These are phyloP conservation scores for Arctopsyche grandis DNA, from an alignment of 1,140 invertebrate species.

Conservation along the genomic window DNA sequence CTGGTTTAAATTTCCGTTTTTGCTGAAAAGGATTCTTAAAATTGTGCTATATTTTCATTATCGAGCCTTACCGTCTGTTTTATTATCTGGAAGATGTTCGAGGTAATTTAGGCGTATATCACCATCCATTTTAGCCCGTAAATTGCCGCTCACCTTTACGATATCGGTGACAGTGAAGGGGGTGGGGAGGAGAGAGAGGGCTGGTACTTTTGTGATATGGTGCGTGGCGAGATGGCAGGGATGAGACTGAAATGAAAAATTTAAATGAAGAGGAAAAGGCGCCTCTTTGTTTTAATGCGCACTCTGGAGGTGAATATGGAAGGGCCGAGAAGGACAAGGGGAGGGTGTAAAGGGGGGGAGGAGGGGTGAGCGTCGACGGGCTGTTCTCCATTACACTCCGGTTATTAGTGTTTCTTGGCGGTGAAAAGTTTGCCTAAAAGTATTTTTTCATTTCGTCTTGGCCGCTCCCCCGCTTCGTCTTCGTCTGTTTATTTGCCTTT, in stretches of 20 bases:
- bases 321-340: not conserved
- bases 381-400: constrained; percentile 23
- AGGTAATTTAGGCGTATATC: not conserved
- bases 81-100: not conserved
- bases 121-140: not conserved
- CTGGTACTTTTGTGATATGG: not conserved
- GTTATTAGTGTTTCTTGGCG: constrained; percentile 36
- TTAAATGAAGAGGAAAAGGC: constrained; percentile 10
- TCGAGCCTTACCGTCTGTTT: no score
- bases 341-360: not conserved
- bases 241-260: constrained; percentile 2
- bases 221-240: not conserved
- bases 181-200: not conserved
- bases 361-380: not conserved
- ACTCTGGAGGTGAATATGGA: not conserved
- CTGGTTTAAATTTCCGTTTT: no score
- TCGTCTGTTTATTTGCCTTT: constrained; percentile 23
- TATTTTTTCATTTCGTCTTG: constrained; percentile 21
- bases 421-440: constrained; percentile 27
- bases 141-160: not conserved
- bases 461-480: not conserved
- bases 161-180: not conserved
- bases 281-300: constrained; percentile 15
- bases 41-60: no score
- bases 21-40: no score